Conservation (phyloP, 2,797 vertebrate genomes). For the Ceyx erithaca region DNA sequence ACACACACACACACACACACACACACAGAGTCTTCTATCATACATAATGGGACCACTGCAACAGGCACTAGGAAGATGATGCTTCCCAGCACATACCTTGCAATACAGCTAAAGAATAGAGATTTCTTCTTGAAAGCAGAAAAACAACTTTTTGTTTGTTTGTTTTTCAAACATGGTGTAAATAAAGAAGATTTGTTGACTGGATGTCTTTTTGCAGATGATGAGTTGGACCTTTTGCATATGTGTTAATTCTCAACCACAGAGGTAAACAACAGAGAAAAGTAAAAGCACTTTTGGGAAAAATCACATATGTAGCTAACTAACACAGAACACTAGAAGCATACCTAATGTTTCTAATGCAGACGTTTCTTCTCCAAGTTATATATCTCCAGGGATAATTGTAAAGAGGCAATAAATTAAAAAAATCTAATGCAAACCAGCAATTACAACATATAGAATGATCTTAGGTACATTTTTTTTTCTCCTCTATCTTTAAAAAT, state of each 20-base stretch:
- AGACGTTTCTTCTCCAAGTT: slow-evolving; percentile 88
- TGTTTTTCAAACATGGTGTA: slow-evolving; percentile 11
- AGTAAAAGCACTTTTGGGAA: slow-evolving; percentile 79
- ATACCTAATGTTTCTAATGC: slow-evolving; percentile 89
- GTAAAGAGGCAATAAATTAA: slow-evolving; percentile 87
- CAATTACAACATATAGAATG: slow-evolving; percentile 73
- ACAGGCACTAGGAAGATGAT: neutral
- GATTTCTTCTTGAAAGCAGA: slow-evolving; percentile 3
- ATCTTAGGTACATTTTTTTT: slow-evolving; percentile 66
- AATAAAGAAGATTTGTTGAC: neutral
- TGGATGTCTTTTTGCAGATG: neutral
- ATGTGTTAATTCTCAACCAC: slow-evolving; percentile 73
- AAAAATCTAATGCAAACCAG: slow-evolving; percentile 81
- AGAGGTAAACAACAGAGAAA: slow-evolving; percentile 79
- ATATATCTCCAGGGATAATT: slow-evolving; percentile 85
- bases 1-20: neutral
- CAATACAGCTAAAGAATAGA: neutral
- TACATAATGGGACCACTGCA: neutral
- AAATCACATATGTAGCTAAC: slow-evolving; percentile 84
- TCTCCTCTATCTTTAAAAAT: slow-evolving; percentile 43
- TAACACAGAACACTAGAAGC: slow-evolving; percentile 84
- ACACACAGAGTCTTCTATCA: slow-evolving; percentile 1
- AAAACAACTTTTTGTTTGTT: neutral
- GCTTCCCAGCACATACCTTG: neutral
- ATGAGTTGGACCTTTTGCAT: slow-evolving; percentile 46